These are phyloP conservation scores for Macrostomum lignano DNA, from an alignment of 1,140 invertebrate species.

Conservation along the genomic window DNA sequence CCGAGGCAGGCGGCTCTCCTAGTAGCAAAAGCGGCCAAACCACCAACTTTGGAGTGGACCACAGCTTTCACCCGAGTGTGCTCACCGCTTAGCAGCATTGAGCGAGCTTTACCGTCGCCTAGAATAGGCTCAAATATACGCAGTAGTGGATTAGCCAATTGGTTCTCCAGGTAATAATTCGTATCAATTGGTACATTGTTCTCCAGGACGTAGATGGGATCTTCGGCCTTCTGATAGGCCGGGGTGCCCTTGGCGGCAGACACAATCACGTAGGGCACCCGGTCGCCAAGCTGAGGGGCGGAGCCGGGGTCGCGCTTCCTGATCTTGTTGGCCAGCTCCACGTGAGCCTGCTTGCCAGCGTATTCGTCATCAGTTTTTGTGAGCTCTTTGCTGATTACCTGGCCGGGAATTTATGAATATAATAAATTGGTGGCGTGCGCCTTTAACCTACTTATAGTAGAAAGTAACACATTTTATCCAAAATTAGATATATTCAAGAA, in stretches of 20 bases:
- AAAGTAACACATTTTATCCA: too few species aligned
- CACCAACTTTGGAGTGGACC: conserved; percentile 74
- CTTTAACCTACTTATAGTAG: too few species aligned
- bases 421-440: too few species aligned
- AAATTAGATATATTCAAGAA: too few species aligned
- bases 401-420: too few species aligned
- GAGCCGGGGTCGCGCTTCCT: conserved; percentile 81
- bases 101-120: conserved; percentile 44
- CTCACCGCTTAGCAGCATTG: conserved; percentile 39
- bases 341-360: conserved; percentile 82
- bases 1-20: conserved; percentile 73
- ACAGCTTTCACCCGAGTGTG: conserved; percentile 73
- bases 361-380: conserved; percentile 75
- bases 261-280: conserved; percentile 84
- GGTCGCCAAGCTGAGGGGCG: conserved; percentile 85
- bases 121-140: conserved; percentile 93
- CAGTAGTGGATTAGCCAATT: conserved; percentile 74
- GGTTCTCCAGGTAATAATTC: conserved; percentile 88
- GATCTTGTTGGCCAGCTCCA: conserved; percentile 76
- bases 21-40: conserved; percentile 61
- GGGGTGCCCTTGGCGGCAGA: conserved; percentile 67
- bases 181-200: conserved; percentile 93
- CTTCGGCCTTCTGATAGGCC: conserved; percentile 48
- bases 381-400: conserved; percentile 43
- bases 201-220: conserved; percentile 43